Evolutionary conservation across 2,113 vertebrate species (phyloP), one percentile per base, ranked within the genome.

Genomic region (Pelobates fuscus): DNA sequence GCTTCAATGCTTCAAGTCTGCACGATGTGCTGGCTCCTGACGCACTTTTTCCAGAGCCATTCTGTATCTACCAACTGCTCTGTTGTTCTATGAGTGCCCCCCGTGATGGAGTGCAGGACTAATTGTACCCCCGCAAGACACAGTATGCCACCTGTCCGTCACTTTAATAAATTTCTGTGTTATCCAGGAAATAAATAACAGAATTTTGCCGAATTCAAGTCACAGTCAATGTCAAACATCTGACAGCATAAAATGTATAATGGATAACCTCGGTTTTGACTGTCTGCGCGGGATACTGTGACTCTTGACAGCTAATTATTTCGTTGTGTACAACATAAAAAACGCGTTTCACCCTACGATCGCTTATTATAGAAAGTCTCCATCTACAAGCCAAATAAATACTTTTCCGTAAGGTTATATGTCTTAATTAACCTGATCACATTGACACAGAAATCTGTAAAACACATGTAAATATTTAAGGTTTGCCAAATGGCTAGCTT

Each of bases 241-340:
- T 63, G 60, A 37, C 60, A 63, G 60, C 30, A 20, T 20, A 21
- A 21, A 32, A 37, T 63, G 29, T 29, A 63, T 63, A 63, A 63
- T 63, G 27, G 60, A 63, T 63, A 37, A 63, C 60, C 60, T n/a
- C 10, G 10, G 8, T 11, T 37, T 8, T 49, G 30, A 1, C 60
- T 63, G 15, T 5, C 25, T 12, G 57, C 23, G 5, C 17, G 3
- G 5, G 8, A 37, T 8, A 8, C 15, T 15, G 18, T 17, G 17
- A n/a, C 23, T 17, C 60, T 29, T 63, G 60, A 63, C 60, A 63
- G 60, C 29, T 37, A 63, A 37, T 63, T 63, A 63, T 63, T 17
- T 63, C 20, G 32, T 21, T 25, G 3, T 63, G 29, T 11, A 29
- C 25, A 3, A 32, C 27, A 63, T 63, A 63, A 20, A 18, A 37